A percentile compares a stretch with the other conserved stretches of the same genome.
phyloP scores from a whole-genome alignment of 2,113 vertebrate genomes.

The Tamias sibiricus region DNA sequence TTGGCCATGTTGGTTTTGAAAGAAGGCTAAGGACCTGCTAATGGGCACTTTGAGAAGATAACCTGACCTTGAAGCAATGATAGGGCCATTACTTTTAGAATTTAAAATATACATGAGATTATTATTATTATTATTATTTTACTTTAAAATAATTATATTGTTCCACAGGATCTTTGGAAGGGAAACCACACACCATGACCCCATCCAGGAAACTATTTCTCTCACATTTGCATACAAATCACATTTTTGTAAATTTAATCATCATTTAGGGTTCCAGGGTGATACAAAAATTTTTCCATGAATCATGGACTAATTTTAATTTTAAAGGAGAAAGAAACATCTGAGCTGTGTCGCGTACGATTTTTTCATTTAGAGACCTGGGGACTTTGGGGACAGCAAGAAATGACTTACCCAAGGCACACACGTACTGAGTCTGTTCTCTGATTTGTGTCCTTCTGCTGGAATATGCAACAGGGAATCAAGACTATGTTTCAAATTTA shows the following conservation, averaged over 20 bases:
- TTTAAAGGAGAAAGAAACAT: conserved; percentile 42
- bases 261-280: background rate
- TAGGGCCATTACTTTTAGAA: background rate
- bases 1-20: background rate
- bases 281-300: conserved; percentile 4
- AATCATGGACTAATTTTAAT: conserved; percentile 18
- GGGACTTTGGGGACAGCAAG: too few species aligned
- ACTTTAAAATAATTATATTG: conserved; percentile 21
- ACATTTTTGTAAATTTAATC: conserved; percentile 10
- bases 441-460: too few species aligned
- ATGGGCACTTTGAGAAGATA: background rate
- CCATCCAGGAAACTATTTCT: background rate
- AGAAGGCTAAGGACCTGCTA: background rate
- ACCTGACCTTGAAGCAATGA: background rate
- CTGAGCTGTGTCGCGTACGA: background rate
- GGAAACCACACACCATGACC: background rate
- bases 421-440: too few species aligned
- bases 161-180: conserved; percentile 15
- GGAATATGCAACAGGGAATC: background rate
- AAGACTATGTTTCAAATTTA: background rate
- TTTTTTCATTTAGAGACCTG: background rate
- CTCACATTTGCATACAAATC: background rate
- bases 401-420: too few species aligned
- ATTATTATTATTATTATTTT: background rate
- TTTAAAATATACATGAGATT: background rate